Conservation (phyloP, 2,888 invertebrate genomes). For the Drosophila hawaiiensis region DNA sequence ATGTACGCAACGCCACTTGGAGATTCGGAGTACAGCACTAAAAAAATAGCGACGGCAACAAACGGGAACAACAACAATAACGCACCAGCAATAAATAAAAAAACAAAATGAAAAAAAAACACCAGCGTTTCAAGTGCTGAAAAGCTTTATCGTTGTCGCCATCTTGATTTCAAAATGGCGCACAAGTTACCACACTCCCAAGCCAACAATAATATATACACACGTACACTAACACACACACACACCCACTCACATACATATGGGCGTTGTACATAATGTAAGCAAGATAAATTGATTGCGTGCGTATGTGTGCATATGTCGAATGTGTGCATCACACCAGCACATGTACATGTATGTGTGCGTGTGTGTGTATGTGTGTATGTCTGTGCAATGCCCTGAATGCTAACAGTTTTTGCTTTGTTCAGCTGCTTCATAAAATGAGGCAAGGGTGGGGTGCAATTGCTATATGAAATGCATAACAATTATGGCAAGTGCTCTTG, state of each 20-base stretch:
- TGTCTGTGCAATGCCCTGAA: slow-evolving; percentile 1
- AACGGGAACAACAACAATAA: slow-evolving; percentile 17
- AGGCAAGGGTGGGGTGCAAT: neutral
- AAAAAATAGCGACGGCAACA: slow-evolving; percentile 24
- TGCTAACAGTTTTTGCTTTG: slow-evolving; percentile 3
- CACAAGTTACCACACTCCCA: slow-evolving; percentile 48
- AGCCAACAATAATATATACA: slow-evolving; percentile 26
- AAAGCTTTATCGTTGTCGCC: slow-evolving; percentile 69
- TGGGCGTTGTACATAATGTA: slow-evolving; percentile 28
- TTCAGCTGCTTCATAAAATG: slow-evolving; percentile 5
- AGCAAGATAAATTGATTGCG: slow-evolving; percentile 14
- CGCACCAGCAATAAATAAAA: slow-evolving; percentile 6
- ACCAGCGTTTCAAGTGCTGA: slow-evolving; percentile 29
- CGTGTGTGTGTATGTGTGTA: neutral
- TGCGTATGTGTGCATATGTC: neutral
- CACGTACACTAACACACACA: slow-evolving; percentile 9
- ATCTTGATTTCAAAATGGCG: slow-evolving; percentile 75
- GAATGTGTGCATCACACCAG: neutral
- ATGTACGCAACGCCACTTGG: slow-evolving; percentile 20
- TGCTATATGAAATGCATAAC: neutral
- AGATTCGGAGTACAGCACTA: slow-evolving; percentile 11
- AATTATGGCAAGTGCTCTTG: neutral
- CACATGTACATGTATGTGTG: neutral
- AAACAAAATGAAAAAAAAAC: neutral
- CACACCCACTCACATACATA: slow-evolving; percentile 9